Conservation (phyloP, 2,113 vertebrate genomes). For the Jaculus jaculus region DNA sequence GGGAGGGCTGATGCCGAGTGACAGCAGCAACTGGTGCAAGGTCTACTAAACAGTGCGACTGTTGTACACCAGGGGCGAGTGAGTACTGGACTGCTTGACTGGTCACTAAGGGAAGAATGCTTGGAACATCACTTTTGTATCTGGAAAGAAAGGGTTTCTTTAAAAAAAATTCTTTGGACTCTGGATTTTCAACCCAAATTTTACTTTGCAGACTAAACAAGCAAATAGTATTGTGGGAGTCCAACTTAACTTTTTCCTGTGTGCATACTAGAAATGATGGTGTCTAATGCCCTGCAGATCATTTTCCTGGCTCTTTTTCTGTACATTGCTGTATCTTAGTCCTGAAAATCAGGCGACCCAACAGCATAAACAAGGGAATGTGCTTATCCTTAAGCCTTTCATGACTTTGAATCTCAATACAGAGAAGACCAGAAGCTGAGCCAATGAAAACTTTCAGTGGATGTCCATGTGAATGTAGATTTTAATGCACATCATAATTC, state of each 20-base stretch:
- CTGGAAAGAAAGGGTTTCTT: conserved; percentile 19
- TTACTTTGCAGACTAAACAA: conserved; percentile 32
- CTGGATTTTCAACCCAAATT: conserved; percentile 31
- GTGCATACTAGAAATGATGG: conserved; percentile 6
- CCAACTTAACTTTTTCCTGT: not conserved
- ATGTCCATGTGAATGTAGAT: conserved; percentile 11
- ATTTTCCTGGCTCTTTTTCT: conserved; percentile 9
- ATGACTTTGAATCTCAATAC: conserved; percentile 3
- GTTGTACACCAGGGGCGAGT: not conserved
- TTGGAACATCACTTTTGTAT: not conserved
- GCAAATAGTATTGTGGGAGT: conserved; percentile 3
- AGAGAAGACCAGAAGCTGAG: not conserved
- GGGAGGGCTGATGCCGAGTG: conserved; percentile 96
- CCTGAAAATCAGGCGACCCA: not conserved
- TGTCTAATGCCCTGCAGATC: not conserved
- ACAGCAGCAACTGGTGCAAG: conserved; percentile 98
- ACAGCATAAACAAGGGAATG: conserved; percentile 3
- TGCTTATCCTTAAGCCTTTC: conserved; percentile 6
- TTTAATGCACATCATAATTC: conserved; percentile 52
- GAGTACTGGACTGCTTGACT: not conserved
- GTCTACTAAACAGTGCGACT: conserved; percentile 88
- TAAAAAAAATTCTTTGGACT: conserved; percentile 21
- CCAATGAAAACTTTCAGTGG: conserved; percentile 32
- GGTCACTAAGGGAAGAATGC: not conserved
- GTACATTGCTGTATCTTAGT: not conserved